Evolutionary conservation across 2,113 vertebrate genomes (phyloP), one percentile per base, ranked within the genome.

Genomic region (Globicephala melas): DNA sequence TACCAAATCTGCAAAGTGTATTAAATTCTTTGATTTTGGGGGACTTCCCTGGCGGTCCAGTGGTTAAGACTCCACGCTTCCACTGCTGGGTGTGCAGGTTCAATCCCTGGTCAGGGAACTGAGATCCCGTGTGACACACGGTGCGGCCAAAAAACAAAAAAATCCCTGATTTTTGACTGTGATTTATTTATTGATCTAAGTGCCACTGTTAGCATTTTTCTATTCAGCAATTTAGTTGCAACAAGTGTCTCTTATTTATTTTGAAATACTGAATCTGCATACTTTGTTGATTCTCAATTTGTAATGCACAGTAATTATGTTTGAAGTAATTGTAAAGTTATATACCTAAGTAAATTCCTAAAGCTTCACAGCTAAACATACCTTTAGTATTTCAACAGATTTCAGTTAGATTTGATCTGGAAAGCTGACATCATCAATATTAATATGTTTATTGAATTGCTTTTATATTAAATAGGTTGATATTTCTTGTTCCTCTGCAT

Each of bases 381-480:
- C 47, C 38, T 62, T 86, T 74, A 89, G 38, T 80, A 17, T 91
- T 85, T 81, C 3, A 15, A 74, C 15, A 82, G 71, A 96, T 33
- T 95, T 94, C 44, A 91, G 73, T 67, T 95, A 92, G 94, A 95
- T 89, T 93, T 97, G 88, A 96, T 97, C 81, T 98, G 87, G 96
- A 96, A 98, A 98, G 98, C 38, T 99, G 99, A 98, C 98, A 98
- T 98, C 98, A 96, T 97, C 94, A 89, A 50, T 88, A 62, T 68
- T 97, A 90, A 20, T 97, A 89, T 97, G 62, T 97, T 0, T 97
- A 94, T 96, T 97, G 94, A 95, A 96, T 97, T 98, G 36, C 0
- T 0, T 94, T 91, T 97, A 91, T 97, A 89, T 90, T 86, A 10
- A 2, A 96, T 70, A 96, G 44, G 84, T 97, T 98, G 26, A 5